Base-by-base conservation (phyloP, 2,797 vertebrate species). In the Xenentodon cancila region DNA sequence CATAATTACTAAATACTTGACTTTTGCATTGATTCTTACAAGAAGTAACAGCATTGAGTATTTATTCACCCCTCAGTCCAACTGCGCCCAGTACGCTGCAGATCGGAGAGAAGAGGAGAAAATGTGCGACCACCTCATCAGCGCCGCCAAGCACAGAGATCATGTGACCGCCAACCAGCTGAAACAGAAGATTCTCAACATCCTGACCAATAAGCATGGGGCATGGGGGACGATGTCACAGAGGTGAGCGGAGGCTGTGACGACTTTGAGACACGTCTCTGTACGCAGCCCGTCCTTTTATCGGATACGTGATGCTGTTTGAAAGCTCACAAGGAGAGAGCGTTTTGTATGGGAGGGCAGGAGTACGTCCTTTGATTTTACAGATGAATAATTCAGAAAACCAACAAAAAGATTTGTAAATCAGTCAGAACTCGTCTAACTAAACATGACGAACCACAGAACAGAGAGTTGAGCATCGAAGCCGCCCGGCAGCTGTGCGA, bases 101-200 rank as follows among this genome's bases (percentile, higher is more conserved):
- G 98, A 99, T 81, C 92, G 97, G 53, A 93, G 95, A 72, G 98
- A 99, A 66, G 98, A 99, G 72, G 98, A 99, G 82, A 99, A 99
- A 89, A 99, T 99, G 98, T 99, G 98, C 27, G 97, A 99, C 75
- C 98, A 99, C 61, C 96, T 99, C 60, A 99, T 99, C 86, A 97
- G 97, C 27, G 97, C 98, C 0, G 97, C 98, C 1, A 99, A 99
- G 71, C 98, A 99, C 88, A 92, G 98, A 62, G 98, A 99, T 80
- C 98, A 99, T 0, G 98, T 99, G 72, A 99, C 98, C 0, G 98
- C 98, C 13, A 99, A 99, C 88, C 98, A 99, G 79, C 93, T 99
- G 73, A 99, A 98, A 71, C 98, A 99, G 86, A 99, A 99, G 92
- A 99, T 99, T 87, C 95, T 99, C 71, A 99, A 99, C 88, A 99